Evolutionary conservation across 2,113 vertebrate genomes (phyloP).

Genomic region (Chaetops frenatus): DNA sequence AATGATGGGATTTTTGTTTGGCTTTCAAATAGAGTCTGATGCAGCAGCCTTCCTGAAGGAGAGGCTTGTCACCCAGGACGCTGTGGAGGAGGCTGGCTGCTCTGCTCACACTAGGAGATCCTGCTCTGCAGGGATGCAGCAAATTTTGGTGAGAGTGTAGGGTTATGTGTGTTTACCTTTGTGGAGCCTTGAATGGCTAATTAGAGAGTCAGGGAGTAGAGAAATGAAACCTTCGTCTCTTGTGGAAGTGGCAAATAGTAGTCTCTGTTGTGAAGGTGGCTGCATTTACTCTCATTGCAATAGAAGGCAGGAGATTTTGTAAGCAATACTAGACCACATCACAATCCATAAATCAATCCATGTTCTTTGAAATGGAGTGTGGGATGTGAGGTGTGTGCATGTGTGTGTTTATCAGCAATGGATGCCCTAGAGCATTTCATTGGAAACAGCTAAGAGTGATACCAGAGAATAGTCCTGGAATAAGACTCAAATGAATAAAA

Average conservation of each 20-base stretch:
- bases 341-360: not conserved
- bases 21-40: not conserved
- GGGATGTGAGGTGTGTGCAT: not conserved
- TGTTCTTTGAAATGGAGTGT: not conserved
- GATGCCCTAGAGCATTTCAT: not conserved
- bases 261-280: not conserved
- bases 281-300: not conserved
- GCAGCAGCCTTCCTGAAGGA: not conserved
- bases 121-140: not conserved
- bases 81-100: not conserved
- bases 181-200: not conserved
- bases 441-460: not conserved
- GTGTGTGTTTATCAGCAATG: not conserved
- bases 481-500: not conserved
- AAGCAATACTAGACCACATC: not conserved
- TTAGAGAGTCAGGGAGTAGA: not conserved
- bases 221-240: not conserved
- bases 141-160: not conserved
- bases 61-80: rapidly evolving
- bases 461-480: not conserved
- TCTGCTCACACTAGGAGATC: not conserved
- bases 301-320: not conserved
- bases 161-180: not conserved
- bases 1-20: not conserved
- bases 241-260: not conserved